Percentiles rank a stretch among this genome's conserved stretches.
These are phyloP conservation scores for Callyntrura guangdongensis DNA, from an alignment of 2,888 invertebrate genomes.

Conservation along the genomic window DNA sequence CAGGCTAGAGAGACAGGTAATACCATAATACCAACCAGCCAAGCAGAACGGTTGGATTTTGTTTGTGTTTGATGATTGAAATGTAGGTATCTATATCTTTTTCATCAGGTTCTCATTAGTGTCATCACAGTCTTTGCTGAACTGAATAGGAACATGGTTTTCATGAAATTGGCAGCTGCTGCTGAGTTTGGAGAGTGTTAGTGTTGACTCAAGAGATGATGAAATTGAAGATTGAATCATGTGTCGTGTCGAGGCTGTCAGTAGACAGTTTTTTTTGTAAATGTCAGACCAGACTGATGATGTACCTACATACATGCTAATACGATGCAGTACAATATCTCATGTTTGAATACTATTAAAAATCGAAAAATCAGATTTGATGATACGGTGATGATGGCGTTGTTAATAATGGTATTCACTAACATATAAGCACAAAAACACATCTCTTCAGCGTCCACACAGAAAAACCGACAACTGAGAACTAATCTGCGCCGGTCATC, in stretches of 20 bases:
- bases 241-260: conserved; percentile 52
- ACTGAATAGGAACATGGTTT: conserved; percentile 65
- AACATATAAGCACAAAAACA: too few species aligned
- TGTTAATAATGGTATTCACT: too few species aligned
- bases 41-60: conserved; percentile 2
- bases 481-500: too few species aligned
- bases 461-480: too few species aligned
- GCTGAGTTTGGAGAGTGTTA: conserved; percentile 5
- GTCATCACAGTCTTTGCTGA: conserved; percentile 37
- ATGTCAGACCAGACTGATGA: not conserved
- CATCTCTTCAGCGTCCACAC: too few species aligned
- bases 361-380: not conserved
- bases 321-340: not conserved
- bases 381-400: too few species aligned
- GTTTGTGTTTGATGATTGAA: conserved; percentile 52
- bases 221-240: conserved; percentile 41
- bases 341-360: too few species aligned
- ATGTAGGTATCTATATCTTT: conserved; percentile 44
- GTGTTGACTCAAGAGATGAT: conserved; percentile 4
- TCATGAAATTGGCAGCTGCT: conserved; percentile 72
- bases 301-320: not conserved
- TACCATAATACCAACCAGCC: not conserved
- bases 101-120: conserved; percentile 71
- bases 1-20: not conserved
- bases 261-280: not conserved